Evolutionary conservation across 1,140 invertebrate species (phyloP), one percentile per base, ranked within the genome.

Genomic region (Eupristina koningsbergeri): DNA sequence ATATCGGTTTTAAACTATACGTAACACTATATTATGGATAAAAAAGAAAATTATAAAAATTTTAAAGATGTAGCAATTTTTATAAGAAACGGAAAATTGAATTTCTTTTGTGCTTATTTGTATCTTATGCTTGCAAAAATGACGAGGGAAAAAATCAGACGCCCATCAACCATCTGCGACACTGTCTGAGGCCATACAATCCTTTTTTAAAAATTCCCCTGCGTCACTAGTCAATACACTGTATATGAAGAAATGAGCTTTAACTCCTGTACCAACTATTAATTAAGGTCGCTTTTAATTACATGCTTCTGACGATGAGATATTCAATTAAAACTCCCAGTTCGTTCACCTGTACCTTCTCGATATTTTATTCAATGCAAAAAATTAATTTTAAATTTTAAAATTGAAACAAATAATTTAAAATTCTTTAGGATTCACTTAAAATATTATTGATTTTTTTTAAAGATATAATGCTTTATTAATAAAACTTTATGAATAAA

Each of bases 211-310:
- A 64, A 83, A 77, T 26, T 36, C 31, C 11, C 36, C 39, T 58
- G 22, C 36, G 47, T 41, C 45, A 71, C 58, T 78, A 78, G 81
- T 78, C 67, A 77, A 77, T 83, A 78, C 77, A 61, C 81, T 61
- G 50, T 78, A 45, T 61, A 3, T 26, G 61, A 53, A 5, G 34
- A 58, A 58, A 82, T 17, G 17, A 41, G 63, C 29, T 69, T 74
- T 22, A 45, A 31, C 26, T 73, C 47, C 17, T 63, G 31, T 41
- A 78, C n/a, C 17, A 26, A 39, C 17, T 79, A 83, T 83, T 83
- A 79, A 83, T 83, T 83, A 83, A 73, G 63, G 50, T 78, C 61
- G 36, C 45, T 78, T 67, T 22, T 83, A 83, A 83, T 78, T 83
- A 78, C 47, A 71, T 47, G 64, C 31, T 63, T 34, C 34, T 76